Evolutionary conservation across 2,113 vertebrate genomes (phyloP).

Genomic region (Baryphthengus martii): DNA sequence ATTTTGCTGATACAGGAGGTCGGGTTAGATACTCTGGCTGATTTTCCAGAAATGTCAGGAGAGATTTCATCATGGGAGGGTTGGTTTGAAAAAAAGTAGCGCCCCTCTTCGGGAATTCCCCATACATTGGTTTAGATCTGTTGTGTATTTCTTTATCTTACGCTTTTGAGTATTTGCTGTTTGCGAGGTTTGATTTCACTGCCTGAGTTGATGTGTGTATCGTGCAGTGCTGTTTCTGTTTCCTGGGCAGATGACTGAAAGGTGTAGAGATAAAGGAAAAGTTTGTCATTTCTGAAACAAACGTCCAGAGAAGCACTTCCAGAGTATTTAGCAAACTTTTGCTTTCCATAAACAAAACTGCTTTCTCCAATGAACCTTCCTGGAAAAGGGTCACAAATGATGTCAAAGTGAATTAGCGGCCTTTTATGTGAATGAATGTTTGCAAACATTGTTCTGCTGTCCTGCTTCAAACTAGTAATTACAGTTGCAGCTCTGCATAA

Average conservation of each 20-base stretch:
- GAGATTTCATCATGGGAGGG: neutral
- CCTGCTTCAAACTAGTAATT: constrained; percentile 28
- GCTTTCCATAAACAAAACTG: constrained; percentile 28
- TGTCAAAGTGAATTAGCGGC: constrained; percentile 45
- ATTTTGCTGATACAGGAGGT: neutral
- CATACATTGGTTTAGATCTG: neutral
- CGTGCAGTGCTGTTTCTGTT: fast-evolving
- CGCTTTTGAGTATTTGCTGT: neutral
- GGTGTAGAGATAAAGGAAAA: neutral
- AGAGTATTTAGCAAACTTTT: constrained; percentile 37
- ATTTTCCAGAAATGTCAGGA: neutral
- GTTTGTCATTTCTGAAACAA: neutral
- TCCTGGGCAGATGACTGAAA: neutral
- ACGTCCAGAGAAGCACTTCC: neutral
- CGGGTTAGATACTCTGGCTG: neutral
- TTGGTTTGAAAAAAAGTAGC: neutral
- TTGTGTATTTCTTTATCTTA: neutral
- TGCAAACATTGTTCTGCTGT: constrained; percentile 13
- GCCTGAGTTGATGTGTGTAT: fast-evolving
- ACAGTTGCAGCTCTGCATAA: neutral
- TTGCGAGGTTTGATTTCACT: neutral
- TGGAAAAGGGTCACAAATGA: constrained; percentile 53
- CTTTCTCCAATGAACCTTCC: constrained; percentile 34
- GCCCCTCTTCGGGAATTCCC: neutral
- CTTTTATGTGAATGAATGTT: constrained; percentile 32